Evolutionary conservation across 2,888 invertebrate species (phyloP).

Genomic region (Meganola albula): DNA sequence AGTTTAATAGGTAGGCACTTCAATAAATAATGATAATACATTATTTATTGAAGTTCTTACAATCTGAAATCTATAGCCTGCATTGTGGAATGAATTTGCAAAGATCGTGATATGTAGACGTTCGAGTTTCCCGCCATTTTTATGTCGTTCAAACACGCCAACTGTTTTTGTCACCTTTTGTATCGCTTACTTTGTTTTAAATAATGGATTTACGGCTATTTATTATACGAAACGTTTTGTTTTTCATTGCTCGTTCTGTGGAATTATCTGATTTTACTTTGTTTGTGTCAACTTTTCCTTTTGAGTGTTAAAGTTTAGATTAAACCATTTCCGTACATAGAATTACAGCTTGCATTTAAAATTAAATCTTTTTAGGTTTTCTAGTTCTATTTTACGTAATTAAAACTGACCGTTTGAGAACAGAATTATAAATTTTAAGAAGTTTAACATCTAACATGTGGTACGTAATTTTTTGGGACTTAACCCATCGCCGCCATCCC

Average conservation of each 20-base stretch:
- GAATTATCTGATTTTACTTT: slow-evolving; percentile 16
- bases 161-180: slow-evolving; percentile 5
- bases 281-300: slow-evolving; percentile 15
- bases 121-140: slow-evolving; percentile 18
- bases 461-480: no score
- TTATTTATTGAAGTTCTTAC: no score
- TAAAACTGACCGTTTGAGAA: slow-evolving; percentile 16
- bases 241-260: slow-evolving; percentile 12
- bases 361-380: slow-evolving; percentile 20
- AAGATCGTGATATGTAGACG: slow-evolving; percentile 18
- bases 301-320: slow-evolving; percentile 12
- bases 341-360: slow-evolving; percentile 23
- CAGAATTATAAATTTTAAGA: no score
- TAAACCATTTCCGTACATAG: slow-evolving; percentile 16
- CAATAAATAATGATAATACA: no score
- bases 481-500: no score
- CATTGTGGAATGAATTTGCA: slow-evolving; percentile 13
- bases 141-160: slow-evolving; percentile 21
- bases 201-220: slow-evolving; percentile 7
- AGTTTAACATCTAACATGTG: no score
- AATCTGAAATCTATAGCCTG: not conserved
- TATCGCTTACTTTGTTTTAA: slow-evolving; percentile 1
- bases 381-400: slow-evolving; percentile 22
- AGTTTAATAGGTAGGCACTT: no score
- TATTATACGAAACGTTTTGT: slow-evolving; percentile 7